Conservation (phyloP, 2,797 vertebrate species). For the Lates japonicus region DNA sequence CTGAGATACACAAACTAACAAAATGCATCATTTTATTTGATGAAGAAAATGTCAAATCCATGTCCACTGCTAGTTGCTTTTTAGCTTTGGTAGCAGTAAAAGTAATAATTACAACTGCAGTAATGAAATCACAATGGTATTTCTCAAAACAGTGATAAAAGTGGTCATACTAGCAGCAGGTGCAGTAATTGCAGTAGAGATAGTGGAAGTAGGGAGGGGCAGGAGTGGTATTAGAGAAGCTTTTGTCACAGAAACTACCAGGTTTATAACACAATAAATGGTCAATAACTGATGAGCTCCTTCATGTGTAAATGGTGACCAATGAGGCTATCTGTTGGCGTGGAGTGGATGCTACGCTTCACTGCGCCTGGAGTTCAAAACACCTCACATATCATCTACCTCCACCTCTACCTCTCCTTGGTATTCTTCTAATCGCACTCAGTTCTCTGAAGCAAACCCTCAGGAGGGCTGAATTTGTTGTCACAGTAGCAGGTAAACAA, state of each 20-base stretch:
- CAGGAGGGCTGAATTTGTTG: background rate
- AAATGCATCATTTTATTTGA: too few species aligned
- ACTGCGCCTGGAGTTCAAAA: conserved; percentile 48
- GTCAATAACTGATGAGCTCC: background rate
- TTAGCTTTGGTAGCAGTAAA: too few species aligned
- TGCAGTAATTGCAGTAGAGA: background rate
- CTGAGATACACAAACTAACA: too few species aligned
- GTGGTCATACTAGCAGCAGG: too few species aligned
- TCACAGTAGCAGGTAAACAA: conserved; percentile 24
- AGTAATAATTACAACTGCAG: background rate
- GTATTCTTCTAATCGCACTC: conserved; percentile 13
- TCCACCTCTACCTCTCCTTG: background rate
- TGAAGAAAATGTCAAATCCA: too few species aligned
- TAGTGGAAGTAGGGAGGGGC: background rate
- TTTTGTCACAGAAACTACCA: conserved; percentile 6
- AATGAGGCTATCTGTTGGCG: conserved; percentile 51
- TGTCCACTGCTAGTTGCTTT: too few species aligned
- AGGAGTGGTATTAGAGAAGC: background rate
- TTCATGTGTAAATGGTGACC: conserved; percentile 55
- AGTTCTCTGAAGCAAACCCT: conserved; percentile 4
- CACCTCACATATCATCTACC: conserved; percentile 36
- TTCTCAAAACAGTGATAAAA: too few species aligned
- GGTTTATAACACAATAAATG: conserved; percentile 41
- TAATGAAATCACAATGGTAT: too few species aligned
- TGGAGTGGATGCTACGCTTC: conserved; percentile 29